Evolutionary conservation across 92 coral and sea anemone genomes (phyloP).

Genomic region (Porites divaricata): DNA sequence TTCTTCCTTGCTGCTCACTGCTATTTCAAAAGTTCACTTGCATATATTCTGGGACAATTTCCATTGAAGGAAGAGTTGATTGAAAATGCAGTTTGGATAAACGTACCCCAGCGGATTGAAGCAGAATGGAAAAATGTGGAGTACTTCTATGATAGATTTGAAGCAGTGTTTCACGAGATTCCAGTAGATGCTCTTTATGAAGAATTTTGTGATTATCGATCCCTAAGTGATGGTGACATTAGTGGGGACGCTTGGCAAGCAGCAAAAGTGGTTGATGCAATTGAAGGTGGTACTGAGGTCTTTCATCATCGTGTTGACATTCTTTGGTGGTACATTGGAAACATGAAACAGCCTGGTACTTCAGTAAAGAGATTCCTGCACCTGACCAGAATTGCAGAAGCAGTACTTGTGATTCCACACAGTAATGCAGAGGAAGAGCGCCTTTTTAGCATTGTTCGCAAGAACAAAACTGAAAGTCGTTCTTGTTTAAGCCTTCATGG

Average conservation of each 20-base stretch:
- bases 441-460: conserved; percentile 61
- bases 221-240: conserved; percentile 52
- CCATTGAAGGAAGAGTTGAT: conserved; percentile 55
- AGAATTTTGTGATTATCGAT: conserved; percentile 61
- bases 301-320: conserved; percentile 55
- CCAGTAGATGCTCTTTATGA: conserved; percentile 51
- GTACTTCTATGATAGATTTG: conserved; percentile 51
- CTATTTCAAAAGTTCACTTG: conserved; percentile 54
- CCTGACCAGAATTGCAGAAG: conserved; percentile 57
- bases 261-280: conserved; percentile 57
- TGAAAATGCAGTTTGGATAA: conserved; percentile 26
- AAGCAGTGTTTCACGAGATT: conserved; percentile 25
- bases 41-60: conserved; percentile 55
- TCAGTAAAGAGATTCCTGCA: conserved; percentile 41
- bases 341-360: conserved; percentile 49
- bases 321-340: conserved; percentile 67
- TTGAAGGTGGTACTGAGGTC: conserved; percentile 40
- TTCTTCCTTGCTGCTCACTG: conserved; percentile 39
- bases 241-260: conserved; percentile 51
- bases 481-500: conserved; percentile 54
- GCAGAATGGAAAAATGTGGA: conserved; percentile 46
- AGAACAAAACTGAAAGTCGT: conserved; percentile 65
- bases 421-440: conserved; percentile 73
- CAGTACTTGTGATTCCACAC: conserved; percentile 61
- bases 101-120: conserved; percentile 13